Conservation (phyloP, 2,113 vertebrate species). For the Forbesichthys papilliferus region DNA sequence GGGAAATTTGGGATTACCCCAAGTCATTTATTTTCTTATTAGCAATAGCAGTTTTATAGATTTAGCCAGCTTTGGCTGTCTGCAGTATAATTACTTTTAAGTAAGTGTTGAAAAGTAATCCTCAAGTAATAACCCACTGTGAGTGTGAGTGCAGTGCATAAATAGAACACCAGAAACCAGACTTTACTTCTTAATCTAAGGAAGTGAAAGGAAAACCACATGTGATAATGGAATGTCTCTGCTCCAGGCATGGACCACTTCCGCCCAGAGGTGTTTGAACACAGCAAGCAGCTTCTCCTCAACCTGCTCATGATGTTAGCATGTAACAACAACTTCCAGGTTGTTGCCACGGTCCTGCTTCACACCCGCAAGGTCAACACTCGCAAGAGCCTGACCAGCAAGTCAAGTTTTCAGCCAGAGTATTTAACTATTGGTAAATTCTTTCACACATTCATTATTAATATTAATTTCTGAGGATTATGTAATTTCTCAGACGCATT, state of each 20-base stretch:
- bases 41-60: too few species aligned
- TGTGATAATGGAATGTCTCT: neutral
- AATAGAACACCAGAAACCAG: too few species aligned
- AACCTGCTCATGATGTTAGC: constrained; percentile 91
- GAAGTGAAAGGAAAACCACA: too few species aligned
- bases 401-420: constrained; percentile 83
- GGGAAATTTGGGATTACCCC: too few species aligned
- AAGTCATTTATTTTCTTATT: too few species aligned
- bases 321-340: constrained; percentile 89
- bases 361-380: constrained; percentile 88
- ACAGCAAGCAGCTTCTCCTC: constrained; percentile 92
- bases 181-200: too few species aligned
- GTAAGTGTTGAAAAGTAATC: too few species aligned
- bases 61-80: too few species aligned
- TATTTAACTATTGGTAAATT: constrained; percentile 84
- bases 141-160: too few species aligned
- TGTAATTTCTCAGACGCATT: neutral
- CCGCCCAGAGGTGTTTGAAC: constrained; percentile 94
- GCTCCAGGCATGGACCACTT: constrained; percentile 92
- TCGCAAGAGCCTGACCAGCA: constrained; percentile 88
- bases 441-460: too few species aligned
- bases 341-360: constrained; percentile 89
- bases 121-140: too few species aligned
- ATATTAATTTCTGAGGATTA: neutral
- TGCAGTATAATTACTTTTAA: too few species aligned